Evolutionary conservation across 1,140 invertebrate genomes (phyloP), one percentile per base, ranked within the genome.

Genomic region (Lerema accius): DNA sequence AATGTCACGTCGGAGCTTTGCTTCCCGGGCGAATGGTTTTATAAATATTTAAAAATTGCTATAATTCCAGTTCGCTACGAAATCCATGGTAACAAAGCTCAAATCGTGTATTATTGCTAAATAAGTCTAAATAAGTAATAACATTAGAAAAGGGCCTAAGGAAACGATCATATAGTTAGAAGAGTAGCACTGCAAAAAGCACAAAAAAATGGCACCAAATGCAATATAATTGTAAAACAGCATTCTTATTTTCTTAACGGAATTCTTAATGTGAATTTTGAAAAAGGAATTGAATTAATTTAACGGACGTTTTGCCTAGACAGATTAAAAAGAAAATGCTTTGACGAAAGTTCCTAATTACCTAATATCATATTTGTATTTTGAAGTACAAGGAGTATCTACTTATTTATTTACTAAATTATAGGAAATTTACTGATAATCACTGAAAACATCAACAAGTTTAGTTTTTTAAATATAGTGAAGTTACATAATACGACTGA

Each of bases 101-200:
- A 37, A 37, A 51, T n/a, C 35, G 37, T 13, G 43, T n/a, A n/a
- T n/a, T n/a, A n/a, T n/a, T n/a, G n/a, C 43, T 46, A 46, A 26
- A 46, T 26, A 46, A 46, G 19, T 26, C n/a, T n/a, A n/a, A n/a
- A n/a, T n/a, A 46, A 16, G 17, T 43, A 17, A 43, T 14, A 43
- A 46, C 17, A 14, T 28, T 48, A 5, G 19, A 28, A 51, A 51
- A 46, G 43, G 43, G 43, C 35, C 13, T 23, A 19, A 32, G n/a
- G n/a, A 51, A 48, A 46, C 35, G 4, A 53, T 46, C 46, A 14
- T 46, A 13, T 23, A 4, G 35, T 45, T 39, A 17, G 58, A 69
- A 63, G 59, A 53, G 49, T 67, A 69, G 64, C 64, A 66, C 69
- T 75, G 74, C 63, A 77, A 68, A 71, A 49, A 73, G 71, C 65